phyloP scores from a whole-genome alignment of 2,888 invertebrate genomes.

The Euspilapteryx auroguttella region DNA sequence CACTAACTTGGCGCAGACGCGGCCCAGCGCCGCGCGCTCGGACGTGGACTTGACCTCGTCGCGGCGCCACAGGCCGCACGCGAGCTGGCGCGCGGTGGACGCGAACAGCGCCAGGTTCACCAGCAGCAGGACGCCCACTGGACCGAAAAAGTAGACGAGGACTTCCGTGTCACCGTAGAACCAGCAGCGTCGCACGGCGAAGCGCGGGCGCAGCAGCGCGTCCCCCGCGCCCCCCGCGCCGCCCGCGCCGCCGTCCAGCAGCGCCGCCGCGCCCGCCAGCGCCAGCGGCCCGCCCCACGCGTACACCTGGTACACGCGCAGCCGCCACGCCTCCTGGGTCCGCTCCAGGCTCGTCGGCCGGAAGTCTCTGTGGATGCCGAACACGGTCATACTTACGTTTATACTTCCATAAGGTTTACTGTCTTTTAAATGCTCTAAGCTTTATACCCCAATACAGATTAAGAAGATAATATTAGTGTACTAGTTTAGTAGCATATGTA shows the following conservation, averaged over 20 bases:
- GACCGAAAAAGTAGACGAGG: conserved; percentile 83
- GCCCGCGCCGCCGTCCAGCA: conserved; percentile 72
- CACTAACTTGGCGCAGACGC: conserved; percentile 85
- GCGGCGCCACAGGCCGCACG: conserved; percentile 86
- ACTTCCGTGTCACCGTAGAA: conserved; percentile 83
- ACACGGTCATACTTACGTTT: not conserved
- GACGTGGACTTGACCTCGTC: conserved; percentile 83
- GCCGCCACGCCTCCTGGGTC: conserved; percentile 78
- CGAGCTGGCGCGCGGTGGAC: conserved; percentile 80
- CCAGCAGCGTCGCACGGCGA: conserved; percentile 80
- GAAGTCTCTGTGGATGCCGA: conserved; percentile 65
- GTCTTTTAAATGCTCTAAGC: too few relatives aligned
- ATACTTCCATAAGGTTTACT: not conserved
- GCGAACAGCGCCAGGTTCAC: conserved; percentile 80
- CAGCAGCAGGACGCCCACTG: conserved; percentile 76
- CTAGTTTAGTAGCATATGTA: too few relatives aligned
- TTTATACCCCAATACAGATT: too few relatives aligned
- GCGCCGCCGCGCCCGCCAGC: conserved; percentile 73
- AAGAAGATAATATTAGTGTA: not conserved
- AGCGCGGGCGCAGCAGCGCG: conserved; percentile 72
- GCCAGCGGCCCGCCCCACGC: conserved; percentile 84
- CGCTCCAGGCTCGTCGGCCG: conserved; percentile 83
- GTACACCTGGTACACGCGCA: conserved; percentile 79
- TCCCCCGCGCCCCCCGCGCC: conserved; percentile 50
- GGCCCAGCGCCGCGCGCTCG: conserved; percentile 73